Percentiles rank a stretch among this genome's conserved stretches.
phyloP scores from a whole-genome alignment of 2,888 invertebrate genomes.

The Reticulitermes lucifugus region DNA sequence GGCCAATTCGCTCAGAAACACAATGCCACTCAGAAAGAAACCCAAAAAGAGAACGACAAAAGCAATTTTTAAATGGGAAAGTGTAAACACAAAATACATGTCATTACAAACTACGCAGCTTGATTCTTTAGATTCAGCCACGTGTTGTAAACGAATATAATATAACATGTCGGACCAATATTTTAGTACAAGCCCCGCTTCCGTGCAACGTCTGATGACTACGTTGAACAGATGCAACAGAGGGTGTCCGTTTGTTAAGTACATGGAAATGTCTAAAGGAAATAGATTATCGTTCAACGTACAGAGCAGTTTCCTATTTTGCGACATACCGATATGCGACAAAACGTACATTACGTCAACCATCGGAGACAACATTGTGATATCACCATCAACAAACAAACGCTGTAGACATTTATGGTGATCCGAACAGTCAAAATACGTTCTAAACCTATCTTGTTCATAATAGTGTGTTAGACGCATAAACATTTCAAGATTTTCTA shows the following conservation, averaged over 20 bases:
- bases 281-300: background rate
- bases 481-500: background rate
- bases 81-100: slow-evolving; percentile 19
- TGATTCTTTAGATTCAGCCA: background rate
- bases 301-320: background rate
- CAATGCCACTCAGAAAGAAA: background rate
- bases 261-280: background rate
- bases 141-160: background rate
- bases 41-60: background rate
- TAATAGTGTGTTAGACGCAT: background rate
- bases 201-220: background rate
- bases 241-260: background rate
- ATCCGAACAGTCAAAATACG: background rate
- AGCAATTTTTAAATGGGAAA: background rate
- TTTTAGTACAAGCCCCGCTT: background rate
- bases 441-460: background rate
- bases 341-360: background rate
- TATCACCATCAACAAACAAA: background rate
- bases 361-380: background rate
- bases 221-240: background rate
- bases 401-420: background rate
- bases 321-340: background rate
- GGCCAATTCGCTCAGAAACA: background rate
- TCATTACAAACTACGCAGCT: background rate
- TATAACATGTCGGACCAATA: background rate